These are phyloP conservation scores for Myrmecobius fasciatus DNA, from an alignment of 2,113 vertebrate species.

Conservation along the genomic window DNA sequence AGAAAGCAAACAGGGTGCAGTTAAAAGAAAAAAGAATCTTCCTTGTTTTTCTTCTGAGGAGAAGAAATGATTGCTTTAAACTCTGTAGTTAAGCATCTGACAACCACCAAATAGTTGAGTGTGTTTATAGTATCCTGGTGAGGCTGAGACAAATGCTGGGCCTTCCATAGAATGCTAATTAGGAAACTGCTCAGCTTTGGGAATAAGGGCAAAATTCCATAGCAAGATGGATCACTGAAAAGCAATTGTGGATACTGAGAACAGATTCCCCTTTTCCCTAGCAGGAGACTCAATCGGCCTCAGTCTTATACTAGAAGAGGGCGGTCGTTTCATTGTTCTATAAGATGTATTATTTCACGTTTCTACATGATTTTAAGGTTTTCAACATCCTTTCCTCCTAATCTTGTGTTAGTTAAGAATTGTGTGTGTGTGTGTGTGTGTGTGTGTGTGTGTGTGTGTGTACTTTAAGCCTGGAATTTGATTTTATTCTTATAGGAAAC, in stretches of 20 bases:
- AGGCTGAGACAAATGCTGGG: neutral
- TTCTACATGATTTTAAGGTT: neutral
- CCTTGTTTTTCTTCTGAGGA: neutral
- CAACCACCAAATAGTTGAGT: neutral
- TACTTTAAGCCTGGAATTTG: neutral
- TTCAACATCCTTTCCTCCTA: neutral
- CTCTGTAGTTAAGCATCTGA: conserved; percentile 23
- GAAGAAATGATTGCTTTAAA: neutral
- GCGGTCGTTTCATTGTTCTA: neutral
- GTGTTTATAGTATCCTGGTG: neutral
- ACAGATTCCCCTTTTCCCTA: neutral
- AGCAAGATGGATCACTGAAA: neutral
- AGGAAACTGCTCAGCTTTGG: neutral
- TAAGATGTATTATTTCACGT: neutral
- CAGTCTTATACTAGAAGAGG: neutral
- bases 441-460: no score
- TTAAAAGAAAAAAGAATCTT: conserved; percentile 10
- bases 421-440: neutral
- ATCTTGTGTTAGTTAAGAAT: neutral
- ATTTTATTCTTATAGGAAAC: neutral
- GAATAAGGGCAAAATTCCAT: neutral
- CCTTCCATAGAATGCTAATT: neutral
- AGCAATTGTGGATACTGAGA: neutral
- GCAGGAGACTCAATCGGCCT: neutral
- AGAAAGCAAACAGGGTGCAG: conserved; percentile 18